Evolutionary conservation across 2,888 invertebrate genomes (phyloP).

Genomic region (Amiota minor): DNA sequence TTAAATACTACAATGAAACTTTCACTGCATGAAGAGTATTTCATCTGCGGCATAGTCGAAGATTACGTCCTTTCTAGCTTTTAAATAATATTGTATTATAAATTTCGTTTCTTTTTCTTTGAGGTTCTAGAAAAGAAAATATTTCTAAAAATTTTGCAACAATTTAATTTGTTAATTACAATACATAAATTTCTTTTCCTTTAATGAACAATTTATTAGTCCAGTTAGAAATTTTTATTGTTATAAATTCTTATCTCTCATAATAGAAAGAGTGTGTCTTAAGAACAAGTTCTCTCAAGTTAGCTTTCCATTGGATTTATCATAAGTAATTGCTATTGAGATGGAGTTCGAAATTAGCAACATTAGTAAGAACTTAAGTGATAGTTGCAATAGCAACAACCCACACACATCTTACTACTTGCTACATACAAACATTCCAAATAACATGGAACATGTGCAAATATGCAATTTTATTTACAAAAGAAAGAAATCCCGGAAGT

Average conservation of each 20-base stretch:
- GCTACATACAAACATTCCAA: background rate
- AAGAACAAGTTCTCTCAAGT: background rate
- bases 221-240: too few relatives aligned
- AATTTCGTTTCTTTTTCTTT: background rate
- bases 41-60: too few relatives aligned
- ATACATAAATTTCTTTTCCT: background rate
- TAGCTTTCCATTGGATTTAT: background rate
- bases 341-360: background rate
- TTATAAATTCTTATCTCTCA: background rate
- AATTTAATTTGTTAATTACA: background rate
- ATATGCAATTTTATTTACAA: background rate
- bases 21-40: too few relatives aligned
- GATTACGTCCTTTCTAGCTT: too few relatives aligned
- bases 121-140: background rate
- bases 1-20: too few relatives aligned
- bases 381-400: background rate
- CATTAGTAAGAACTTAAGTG: background rate
- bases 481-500: conserved; percentile 20
- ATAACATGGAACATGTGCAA: conserved; percentile 20
- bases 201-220: too few relatives aligned
- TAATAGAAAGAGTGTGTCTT: background rate
- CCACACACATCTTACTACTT: background rate
- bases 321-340: background rate
- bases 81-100: too few relatives aligned
- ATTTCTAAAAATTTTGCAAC: background rate